Base-by-base conservation (phyloP, 2,113 vertebrate species). In the Tragelaphus strepsiceros region DNA sequence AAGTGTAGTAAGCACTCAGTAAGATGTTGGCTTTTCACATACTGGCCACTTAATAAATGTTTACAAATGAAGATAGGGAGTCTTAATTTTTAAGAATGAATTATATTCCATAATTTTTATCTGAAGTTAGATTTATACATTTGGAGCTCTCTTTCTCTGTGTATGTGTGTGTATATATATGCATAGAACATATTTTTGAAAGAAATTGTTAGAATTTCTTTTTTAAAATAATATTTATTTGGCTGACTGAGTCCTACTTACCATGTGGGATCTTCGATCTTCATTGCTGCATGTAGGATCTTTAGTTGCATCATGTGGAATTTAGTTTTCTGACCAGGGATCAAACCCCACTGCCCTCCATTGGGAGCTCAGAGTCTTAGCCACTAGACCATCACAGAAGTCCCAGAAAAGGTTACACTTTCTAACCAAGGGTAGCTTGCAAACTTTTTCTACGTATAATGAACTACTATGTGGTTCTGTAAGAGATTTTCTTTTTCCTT, bases 21-120 rank as follows among this genome's bases (percentile, higher is more conserved):
- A 97, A 94, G 16, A 87, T 91, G 39, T 71, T 90, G 61, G 24
- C 43, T 84, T 2, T 2, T 87, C 49, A 87, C 30, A 80, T 3
- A 85, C 43, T 96, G 74, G 77, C 46, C 84, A 53, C 30, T 91
- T 97, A 97, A 53, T 90, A 94, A 59, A 80, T 96, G 61, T 91
- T 97, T 96, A 61, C 43, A 77, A 74, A 64, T 88, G 67, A 94
- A 82, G 71, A 91, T 8, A 61, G 21, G 19, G 39, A 83, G 19
- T 61, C 53, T 74, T 64, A 84, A 71, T 92, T 87, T 82, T 98
- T 97, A 90, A 94, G 86, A 92, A 43, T 80, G 26, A 96, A 54
- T 59, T 95, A 3, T 13, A 56, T 94, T 96, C 22, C 35, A 8
- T 96, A 91, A 88, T 94, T 88, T 89, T 92, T 59, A 87, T 87